phyloP scores from a whole-genome alignment of 2,797 vertebrate species.

The Synaphobranchus kaupii region DNA sequence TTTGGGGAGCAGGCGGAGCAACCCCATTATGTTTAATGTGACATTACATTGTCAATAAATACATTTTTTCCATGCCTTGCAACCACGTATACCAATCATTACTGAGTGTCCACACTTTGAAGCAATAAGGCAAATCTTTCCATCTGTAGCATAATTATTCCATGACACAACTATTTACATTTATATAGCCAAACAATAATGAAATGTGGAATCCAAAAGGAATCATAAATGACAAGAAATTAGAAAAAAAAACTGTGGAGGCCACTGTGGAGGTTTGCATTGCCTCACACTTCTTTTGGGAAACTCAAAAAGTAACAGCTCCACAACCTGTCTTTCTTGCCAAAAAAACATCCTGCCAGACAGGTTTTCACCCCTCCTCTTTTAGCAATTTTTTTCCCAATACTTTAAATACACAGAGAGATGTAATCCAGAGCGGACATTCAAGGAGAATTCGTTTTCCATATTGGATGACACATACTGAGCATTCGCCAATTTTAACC shows the following conservation, averaged over 20 bases:
- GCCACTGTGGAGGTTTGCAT: neutral
- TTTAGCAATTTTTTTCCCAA: neutral
- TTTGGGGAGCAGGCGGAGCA: neutral
- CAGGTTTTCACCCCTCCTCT: neutral
- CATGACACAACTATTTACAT: neutral
- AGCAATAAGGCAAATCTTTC: neutral
- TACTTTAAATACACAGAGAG: neutral
- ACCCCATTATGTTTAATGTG: neutral
- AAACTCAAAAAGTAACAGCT: neutral
- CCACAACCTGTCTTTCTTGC: neutral
- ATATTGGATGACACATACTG: neutral
- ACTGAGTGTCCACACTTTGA: no score
- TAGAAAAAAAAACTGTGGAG: neutral
- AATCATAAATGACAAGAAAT: neutral
- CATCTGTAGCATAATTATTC: no score
- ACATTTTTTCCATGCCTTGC: no score
- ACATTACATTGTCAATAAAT: neutral
- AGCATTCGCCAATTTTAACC: neutral
- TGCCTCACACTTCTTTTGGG: neutral
- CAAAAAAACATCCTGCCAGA: neutral
- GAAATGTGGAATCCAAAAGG: neutral
- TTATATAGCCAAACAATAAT: neutral
- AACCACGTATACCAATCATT: no score
- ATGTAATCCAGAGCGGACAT: neutral
- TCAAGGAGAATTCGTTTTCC: neutral